Conservation (phyloP, 2,113 vertebrate genomes). For the Sylvilagus bachmani region DNA sequence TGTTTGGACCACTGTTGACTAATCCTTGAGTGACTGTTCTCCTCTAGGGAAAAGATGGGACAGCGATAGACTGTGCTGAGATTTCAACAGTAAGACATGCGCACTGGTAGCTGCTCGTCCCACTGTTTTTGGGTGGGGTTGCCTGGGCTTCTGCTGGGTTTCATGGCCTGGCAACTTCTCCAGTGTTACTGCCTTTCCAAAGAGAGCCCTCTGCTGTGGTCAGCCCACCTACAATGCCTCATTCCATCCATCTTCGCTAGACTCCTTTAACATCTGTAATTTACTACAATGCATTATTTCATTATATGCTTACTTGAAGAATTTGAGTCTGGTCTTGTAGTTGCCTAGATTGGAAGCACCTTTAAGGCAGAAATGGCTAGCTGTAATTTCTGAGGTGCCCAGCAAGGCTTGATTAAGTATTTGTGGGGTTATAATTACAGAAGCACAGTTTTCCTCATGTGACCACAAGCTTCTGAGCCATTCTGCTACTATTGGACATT, state of each 20-base stretch:
- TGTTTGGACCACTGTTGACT: neutral
- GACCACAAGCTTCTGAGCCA: neutral
- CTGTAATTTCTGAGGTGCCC: neutral
- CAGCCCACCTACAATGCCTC: neutral
- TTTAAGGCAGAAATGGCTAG: neutral
- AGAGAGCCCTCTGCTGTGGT: neutral
- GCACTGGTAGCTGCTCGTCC: neutral
- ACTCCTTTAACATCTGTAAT: neutral
- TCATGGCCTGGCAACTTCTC: neutral
- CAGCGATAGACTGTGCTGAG: neutral
- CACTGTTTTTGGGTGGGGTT: neutral
- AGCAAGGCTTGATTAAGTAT: neutral
- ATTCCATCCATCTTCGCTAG: neutral
- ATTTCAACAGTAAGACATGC: neutral
- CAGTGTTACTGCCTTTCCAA: neutral
- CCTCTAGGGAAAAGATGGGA: neutral
- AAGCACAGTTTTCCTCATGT: neutral
- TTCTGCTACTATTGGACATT: neutral
- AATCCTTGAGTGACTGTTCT: neutral
- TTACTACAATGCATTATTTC: neutral
- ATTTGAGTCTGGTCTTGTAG: neutral
- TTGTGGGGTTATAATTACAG: conserved; percentile 18
- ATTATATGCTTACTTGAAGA: neutral
- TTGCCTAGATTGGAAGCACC: conserved; percentile 15
- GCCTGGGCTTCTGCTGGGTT: neutral